Base-by-base conservation (phyloP, 2,888 invertebrate genomes). In the Brenthis daphne region DNA sequence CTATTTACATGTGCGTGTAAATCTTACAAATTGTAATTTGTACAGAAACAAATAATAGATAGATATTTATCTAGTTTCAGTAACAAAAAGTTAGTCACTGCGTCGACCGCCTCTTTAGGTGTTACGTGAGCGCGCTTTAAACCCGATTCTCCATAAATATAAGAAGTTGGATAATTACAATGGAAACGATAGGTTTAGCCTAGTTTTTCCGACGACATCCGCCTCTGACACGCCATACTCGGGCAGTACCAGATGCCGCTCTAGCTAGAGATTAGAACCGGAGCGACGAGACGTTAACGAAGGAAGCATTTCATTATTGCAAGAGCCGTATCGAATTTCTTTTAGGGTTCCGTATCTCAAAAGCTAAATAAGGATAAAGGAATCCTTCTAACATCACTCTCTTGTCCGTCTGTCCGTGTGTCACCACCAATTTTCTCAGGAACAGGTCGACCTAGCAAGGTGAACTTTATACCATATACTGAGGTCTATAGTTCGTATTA, bases 281-380 rank as follows among this genome's bases (percentile, higher is more conserved):
- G 65, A 24, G 29, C 24, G 57, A 37, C 5, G 16, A 13, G 48
- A 56, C 57, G 29, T n/a, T 16, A 29, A n/a, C 13, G 29, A 4
- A 16, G 37, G 11, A 20, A 56, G 50, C 33, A 29, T 64, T 53
- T 43, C 54, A 54, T 68, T 58, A 64, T 53, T 16, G 3, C 16
- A 55, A 64, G 64, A 48, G 51, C 43, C 53, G 33, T 58, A 29
- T 68, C 64, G 24, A 58, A 64, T 68, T 68, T 48, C 68, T 20
- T 58, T 20, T 20, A 20, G 20, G 20, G 20, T 20, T 20, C 20
- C 20, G 20, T 20, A 20, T 20, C 20, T 20, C 20, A 20, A 20
- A 20, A 1, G 20, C 1, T 20, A 20, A 20, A 20, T 16, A 16
- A 16, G 16, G 16, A 16, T 16, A 20, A 20, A 20, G 20, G 20